Conservation (phyloP, 2,113 vertebrate species). For the Misgurnus mizolepis region DNA sequence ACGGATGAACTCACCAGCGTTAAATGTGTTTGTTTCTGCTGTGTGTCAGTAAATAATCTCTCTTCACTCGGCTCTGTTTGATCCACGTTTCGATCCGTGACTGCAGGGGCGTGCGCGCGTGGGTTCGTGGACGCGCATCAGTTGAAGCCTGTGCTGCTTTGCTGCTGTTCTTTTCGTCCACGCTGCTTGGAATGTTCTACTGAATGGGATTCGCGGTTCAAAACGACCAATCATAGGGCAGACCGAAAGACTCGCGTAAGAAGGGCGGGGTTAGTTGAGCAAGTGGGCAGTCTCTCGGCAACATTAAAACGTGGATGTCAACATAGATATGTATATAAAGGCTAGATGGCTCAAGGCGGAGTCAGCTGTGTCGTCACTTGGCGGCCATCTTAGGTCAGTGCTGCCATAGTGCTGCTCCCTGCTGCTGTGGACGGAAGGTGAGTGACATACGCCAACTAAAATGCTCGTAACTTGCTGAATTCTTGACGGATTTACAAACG, state of each 20-base stretch:
- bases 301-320: no score
- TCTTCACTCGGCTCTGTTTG: neutral
- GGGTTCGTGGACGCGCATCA: conserved; percentile 13
- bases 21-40: neutral
- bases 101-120: neutral
- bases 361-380: no score
- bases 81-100: conserved; percentile 16
- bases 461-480: no score
- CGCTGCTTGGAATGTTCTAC: conserved; percentile 44
- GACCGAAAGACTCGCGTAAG: neutral
- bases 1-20: conserved; percentile 5
- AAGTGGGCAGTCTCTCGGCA: conserved; percentile 12
- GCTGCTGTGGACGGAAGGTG: no score
- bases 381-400: no score
- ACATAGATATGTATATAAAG: no score
- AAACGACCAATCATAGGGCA: conserved; percentile 53
- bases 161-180: conserved; percentile 1
- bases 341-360: no score
- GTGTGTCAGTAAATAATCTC: neutral
- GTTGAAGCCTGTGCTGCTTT: conserved; percentile 1
- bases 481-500: no score
- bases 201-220: conserved; percentile 49
- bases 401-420: no score
- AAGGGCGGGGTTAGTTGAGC: conserved; percentile 17
- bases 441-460: no score